A percentile compares a stretch with the other conserved stretches of the same genome.
Evolutionary conservation across 2,888 invertebrate genomes (phyloP).

Genomic region (Nomada ruficornis): DNA sequence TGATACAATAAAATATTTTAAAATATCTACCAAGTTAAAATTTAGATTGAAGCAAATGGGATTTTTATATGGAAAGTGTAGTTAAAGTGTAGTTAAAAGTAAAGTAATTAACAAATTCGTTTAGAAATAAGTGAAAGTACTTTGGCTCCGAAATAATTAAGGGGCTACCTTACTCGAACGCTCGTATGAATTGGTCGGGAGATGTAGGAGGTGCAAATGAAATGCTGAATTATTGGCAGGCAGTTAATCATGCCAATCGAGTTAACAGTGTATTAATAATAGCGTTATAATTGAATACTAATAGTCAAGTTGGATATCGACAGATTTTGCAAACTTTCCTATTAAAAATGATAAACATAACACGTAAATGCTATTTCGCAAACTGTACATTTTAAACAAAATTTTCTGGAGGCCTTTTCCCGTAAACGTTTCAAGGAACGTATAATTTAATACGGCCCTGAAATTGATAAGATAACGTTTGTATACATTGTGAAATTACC

Average conservation of each 20-base stretch:
- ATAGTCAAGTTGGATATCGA: not conserved
- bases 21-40: not conserved
- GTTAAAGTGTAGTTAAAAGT: too few species aligned
- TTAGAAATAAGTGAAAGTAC: not conserved
- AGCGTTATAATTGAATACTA: not conserved
- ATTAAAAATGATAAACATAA: not conserved
- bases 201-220: not conserved
- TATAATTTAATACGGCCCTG: conserved; percentile 7
- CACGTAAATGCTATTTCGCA: not conserved
- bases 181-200: conserved; percentile 1
- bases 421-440: not conserved
- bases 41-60: not conserved
- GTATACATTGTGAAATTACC: not conserved
- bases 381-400: not conserved
- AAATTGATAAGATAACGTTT: conserved; percentile 19
- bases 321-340: not conserved
- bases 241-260: not conserved
- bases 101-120: not conserved
- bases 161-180: not conserved
- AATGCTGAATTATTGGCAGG: not conserved
- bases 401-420: not conserved
- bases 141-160: not conserved
- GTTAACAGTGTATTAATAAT: conserved; percentile 3
- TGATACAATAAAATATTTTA: too few species aligned
- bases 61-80: not conserved